Base-by-base conservation (phyloP, 2,888 invertebrate species). In the Leptothorax acervorum region DNA sequence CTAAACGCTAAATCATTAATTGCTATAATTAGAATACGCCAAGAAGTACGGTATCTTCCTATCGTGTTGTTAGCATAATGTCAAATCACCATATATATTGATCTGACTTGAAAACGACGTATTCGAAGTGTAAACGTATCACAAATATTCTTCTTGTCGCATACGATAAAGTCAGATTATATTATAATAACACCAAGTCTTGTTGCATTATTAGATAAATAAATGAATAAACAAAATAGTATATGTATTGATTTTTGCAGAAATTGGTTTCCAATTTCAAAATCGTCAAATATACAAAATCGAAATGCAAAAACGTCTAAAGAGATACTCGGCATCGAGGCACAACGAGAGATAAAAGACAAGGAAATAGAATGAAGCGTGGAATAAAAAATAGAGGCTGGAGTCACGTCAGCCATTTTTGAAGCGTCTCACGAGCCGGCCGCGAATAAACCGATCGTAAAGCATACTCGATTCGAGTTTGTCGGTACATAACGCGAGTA, bases 391-490 rank as follows among this genome's bases (percentile, higher is more conserved):
- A 82, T 78, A 28, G 39, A 9, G 4, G 23, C 63, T 76, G 31
- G 60, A 62, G 68, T 53, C 73, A 78, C 35, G 76, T 83, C 74
- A 66, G 63, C 48, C 73, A 65, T 83, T 73, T 68, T 75, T 55
- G 75, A 85, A 88, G 87, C 86, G 85, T 76, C 87, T 84, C 71
- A 85, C 82, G 86, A 85, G 82, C 48, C 62, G 74, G 85, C 74
- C 63, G 83, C 88, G 86, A 88, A 91, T 93, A 92, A 93, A 92
- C 91, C 91, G 92, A 91, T 92, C 93, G 92, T 93, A 94, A 93
- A 93, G 89, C 89, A 87, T 86, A 87, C 91, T 90, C 91, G 92
- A 93, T 92, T 92, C 92, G 89, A 91, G 92, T 93, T 93, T 89
- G 90, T 90, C 89, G 90, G 90, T 89, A 89, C 90, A 85, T 90